Evolutionary conservation across 2,797 vertebrate species (phyloP), one percentile per base, ranked within the genome.

Genomic region (Chlorospingus flavigularis): DNA sequence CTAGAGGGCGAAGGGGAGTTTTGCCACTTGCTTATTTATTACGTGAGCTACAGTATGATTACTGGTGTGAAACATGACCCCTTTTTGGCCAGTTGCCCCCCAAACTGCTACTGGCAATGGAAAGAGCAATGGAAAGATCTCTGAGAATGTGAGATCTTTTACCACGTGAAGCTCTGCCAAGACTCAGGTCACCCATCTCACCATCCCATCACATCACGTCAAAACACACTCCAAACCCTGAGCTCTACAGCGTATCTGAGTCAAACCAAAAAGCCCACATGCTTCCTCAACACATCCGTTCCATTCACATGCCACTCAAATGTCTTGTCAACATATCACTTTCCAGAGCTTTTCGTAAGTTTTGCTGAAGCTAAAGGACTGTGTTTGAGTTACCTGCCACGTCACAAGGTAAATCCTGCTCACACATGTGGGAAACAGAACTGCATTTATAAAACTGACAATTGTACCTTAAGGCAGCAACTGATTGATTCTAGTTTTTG

Each of bases 71-170:
- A 97, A 98, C 90, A 81, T 90, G 92, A 98, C 83, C 81, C 95
- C 50, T 80, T 95, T 77, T 88, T 97, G 97, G 97, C 95, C 77
- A 86, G 77, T 53, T 94, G 97, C 96, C 97, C 94, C 96, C 85
- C 85, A 94, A 87, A 95, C 96, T 96, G 96, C 96, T 97, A 95
- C 94, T 97, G 86, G 95, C 97, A 95, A 57, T 96, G 94, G 96
- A 97, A 97, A 97, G 94, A 97, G 97, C 92, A 97, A 95, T 95
- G 97, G 97, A 98, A 98, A 98, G 97, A 98, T 97, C 97, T 97
- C 94, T 17, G 95, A 96, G 97, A 97, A 98, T 95, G 96, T 77
- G 94, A 95, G 96, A 98, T 97, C 97, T 97, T 95, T 96, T 97
- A 97, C 96, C 89, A 96, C 33, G 70, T 97, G 97, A 97, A 97